A percentile compares a stretch with the other conserved stretches of the same genome.
phyloP scores from a whole-genome alignment of 2,113 vertebrate genomes.

The Paedocypris sp. region DNA sequence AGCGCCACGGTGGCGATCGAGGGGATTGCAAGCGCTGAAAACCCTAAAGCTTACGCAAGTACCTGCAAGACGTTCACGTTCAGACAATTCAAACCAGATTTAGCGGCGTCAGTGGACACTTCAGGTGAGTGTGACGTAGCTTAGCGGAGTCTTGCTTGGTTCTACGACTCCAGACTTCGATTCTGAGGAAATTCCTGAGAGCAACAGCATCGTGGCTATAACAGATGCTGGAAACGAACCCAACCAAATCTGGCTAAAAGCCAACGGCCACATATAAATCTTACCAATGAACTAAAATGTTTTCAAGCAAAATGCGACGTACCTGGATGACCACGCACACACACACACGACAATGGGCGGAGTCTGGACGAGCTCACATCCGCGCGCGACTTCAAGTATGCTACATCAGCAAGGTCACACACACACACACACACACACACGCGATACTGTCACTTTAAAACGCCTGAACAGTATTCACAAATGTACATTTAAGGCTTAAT shows the following conservation, averaged over 20 bases:
- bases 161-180: no score
- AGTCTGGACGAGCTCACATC: slow-evolving; percentile 40
- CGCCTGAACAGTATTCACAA: slow-evolving; percentile 62
- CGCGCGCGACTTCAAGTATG: slow-evolving; percentile 64
- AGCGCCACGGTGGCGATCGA: no score
- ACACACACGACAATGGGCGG: not conserved
- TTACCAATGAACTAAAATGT: not conserved
- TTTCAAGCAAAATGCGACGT: not conserved
- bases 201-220: no score
- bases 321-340: not conserved
- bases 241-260: no score
- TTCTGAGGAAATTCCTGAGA: no score
- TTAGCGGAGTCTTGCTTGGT: no score
- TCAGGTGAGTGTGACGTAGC: no score
- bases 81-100: slow-evolving; percentile 32
- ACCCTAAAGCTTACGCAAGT: slow-evolving; percentile 6
- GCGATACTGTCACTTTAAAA: slow-evolving; percentile 69
- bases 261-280: no score
- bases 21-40: no score
- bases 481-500: slow-evolving; percentile 73
- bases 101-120: no score
- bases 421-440: no score
- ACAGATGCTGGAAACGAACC: no score
- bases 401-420: slow-evolving; percentile 58
- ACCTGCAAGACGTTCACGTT: slow-evolving; percentile 31